These are phyloP conservation scores for Novumbra hubbsi DNA, from an alignment of 2,797 vertebrate genomes.

Conservation along the genomic window DNA sequence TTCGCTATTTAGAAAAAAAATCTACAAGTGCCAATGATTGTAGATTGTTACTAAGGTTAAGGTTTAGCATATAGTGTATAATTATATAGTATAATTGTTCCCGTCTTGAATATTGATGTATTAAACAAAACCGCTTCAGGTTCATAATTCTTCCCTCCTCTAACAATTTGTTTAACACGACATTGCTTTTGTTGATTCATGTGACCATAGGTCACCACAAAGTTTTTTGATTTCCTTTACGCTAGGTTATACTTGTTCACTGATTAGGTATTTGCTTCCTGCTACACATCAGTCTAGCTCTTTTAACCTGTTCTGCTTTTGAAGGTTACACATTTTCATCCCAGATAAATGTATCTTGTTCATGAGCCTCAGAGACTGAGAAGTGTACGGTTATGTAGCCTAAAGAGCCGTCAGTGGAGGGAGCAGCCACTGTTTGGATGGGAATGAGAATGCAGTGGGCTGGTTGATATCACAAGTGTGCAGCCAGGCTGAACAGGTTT, in stretches of 20 bases:
- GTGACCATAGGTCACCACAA: neutral
- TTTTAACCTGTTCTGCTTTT: neutral
- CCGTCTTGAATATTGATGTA: neutral
- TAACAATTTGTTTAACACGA: neutral
- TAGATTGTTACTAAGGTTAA: too few species aligned
- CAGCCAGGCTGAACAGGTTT: constrained; percentile 75
- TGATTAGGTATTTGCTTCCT: neutral
- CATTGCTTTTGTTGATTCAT: neutral
- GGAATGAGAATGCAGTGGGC: constrained; percentile 23
- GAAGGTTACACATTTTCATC: neutral
- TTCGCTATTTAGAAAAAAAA: neutral
- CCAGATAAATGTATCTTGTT: too few species aligned
- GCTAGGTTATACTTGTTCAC: neutral
- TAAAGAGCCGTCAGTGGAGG: neutral
- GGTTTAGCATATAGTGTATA: neutral
- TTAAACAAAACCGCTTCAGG: neutral
- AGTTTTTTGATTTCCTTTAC: neutral
- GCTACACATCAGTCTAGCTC: neutral
- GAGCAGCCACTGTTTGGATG: constrained; percentile 17
- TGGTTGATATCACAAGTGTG: constrained; percentile 51
- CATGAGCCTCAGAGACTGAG: neutral
- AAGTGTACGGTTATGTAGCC: constrained; percentile 9
- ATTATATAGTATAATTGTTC: neutral
- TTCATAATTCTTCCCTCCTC: neutral
- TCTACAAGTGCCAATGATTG: too few species aligned